Base-by-base conservation (phyloP, 2,797 vertebrate species). In the Tinamus major region DNA sequence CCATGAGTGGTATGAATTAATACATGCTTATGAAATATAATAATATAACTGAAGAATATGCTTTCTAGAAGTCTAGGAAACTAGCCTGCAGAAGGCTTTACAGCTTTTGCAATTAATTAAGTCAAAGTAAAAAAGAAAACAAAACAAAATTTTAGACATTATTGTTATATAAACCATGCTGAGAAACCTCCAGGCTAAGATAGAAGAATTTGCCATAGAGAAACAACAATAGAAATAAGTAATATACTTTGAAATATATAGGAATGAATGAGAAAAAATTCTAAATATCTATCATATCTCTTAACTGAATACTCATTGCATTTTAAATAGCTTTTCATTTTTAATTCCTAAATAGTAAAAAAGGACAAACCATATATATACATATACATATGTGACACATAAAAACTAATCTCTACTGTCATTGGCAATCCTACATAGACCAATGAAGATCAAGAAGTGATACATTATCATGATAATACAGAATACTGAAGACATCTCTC, bases 101-200 rank as follows among this genome's bases (percentile, higher is more conserved):
- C 8, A 72, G 37, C 3, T 86, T 95, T 90, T 88, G 58, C 15
- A 89, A 68, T 63, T 84, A 89, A 71, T 84, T 51, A 79, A 86
- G 53, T 78, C 29, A 89, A 76, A 76, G n/a, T 37, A 42, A 82
- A 94, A 90, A 92, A 1, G 11, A 87, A 92, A 81, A 2, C 20
- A 31, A 33, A 82, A 71, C 12, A 64, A 71, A 62, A 71, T 41
- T 92, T 41, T 55, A 91, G 8, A 16, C 29, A 69, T 82, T 55
- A 72, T 41, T 83, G 71, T 91, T 69, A 67, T 49, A 55, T 3
- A 13, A 93, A 49, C 20, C 69, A 65, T 46, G 42, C 41, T 78
- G 58, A 80, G 89, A 78, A 77, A 29, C 27, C 72, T 71, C 20
- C 59, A 80, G 87, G 76, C 46, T 80, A 69, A 15, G 31, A 55